A percentile compares a stretch with the other conserved stretches of the same genome.
Evolutionary conservation across 2,113 vertebrate genomes (phyloP).

Genomic region (Cyanoderma ruficeps): DNA sequence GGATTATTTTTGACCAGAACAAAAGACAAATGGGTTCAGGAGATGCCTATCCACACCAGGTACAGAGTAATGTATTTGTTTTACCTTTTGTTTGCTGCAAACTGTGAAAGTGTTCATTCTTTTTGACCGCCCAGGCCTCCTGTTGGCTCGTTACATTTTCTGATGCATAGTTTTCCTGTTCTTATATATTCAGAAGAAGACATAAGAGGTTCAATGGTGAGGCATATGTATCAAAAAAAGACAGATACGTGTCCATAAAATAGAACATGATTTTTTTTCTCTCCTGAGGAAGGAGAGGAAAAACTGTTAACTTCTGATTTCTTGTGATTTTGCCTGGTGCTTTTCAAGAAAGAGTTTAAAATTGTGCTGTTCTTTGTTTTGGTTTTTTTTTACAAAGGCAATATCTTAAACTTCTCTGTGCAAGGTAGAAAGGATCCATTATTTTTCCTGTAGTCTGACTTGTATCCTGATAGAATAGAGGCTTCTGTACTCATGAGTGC

Average conservation of each 20-base stretch:
- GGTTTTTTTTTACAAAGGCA: not conserved
- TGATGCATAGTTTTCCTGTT: not conserved
- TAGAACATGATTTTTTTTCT: not conserved
- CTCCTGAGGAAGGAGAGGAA: not conserved
- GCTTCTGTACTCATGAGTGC: not conserved
- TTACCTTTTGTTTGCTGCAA: not conserved
- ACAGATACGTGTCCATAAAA: not conserved
- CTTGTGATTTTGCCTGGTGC: not conserved
- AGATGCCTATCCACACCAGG: slow-evolving; percentile 98
- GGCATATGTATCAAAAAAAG: not conserved
- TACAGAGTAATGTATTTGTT: slow-evolving; percentile 54
- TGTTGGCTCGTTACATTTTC: not conserved
- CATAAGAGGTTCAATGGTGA: not conserved
- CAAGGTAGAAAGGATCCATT: not conserved
- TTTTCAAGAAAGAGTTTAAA: not conserved
- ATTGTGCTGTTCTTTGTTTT: not conserved
- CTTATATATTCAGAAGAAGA: not conserved
- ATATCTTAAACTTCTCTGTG: not conserved
- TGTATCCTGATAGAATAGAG: not conserved
- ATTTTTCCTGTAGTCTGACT: not conserved
- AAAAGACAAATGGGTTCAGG: slow-evolving; percentile 95
- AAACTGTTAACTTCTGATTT: not conserved
- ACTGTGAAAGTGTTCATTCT: not conserved
- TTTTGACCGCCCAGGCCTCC: not conserved
- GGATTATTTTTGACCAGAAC: slow-evolving; percentile 98